phyloP scores from a whole-genome alignment of 2,797 vertebrate genomes.

The Tenualosa thibaudeaui region DNA sequence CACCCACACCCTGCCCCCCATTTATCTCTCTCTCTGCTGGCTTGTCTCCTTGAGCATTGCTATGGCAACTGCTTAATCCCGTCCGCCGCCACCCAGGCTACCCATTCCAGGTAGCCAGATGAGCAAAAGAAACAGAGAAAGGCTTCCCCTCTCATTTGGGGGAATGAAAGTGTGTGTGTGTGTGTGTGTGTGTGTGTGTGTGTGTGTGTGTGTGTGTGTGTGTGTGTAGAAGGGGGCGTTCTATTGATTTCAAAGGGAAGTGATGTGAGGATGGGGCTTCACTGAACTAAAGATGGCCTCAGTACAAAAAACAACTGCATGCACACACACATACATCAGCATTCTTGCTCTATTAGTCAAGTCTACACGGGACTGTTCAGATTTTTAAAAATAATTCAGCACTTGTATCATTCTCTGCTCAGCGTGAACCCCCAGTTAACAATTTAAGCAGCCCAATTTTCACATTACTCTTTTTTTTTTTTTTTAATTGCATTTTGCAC shows the following conservation, averaged over 20 bases:
- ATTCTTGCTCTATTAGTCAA: slow-evolving; percentile 16
- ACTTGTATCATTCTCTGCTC: slow-evolving; percentile 23
- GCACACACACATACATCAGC: slow-evolving; percentile 30
- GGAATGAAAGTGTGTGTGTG: neutral
- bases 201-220: neutral
- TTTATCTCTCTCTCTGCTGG: neutral
- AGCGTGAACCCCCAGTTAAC: slow-evolving; percentile 54
- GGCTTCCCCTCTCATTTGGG: neutral
- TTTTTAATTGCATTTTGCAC: neutral
- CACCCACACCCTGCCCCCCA: neutral
- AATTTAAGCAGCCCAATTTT: slow-evolving; percentile 23
- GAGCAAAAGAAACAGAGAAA: slow-evolving; percentile 58
- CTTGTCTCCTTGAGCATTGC: slow-evolving; percentile 54
- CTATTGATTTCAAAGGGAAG: slow-evolving; percentile 8
- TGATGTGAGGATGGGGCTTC: neutral
- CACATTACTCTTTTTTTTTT: neutral
- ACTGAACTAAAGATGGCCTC: neutral
- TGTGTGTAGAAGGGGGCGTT: neutral
- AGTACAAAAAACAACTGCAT: neutral
- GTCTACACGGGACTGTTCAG: slow-evolving; percentile 42
- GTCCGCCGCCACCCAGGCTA: slow-evolving; percentile 46
- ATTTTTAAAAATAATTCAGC: slow-evolving; percentile 28
- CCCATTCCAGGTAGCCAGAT: slow-evolving; percentile 61
- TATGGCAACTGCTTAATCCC: slow-evolving; percentile 74
- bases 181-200: neutral